Conservation (phyloP, 1,140 invertebrate species). For the Drosophila chauvacae region DNA sequence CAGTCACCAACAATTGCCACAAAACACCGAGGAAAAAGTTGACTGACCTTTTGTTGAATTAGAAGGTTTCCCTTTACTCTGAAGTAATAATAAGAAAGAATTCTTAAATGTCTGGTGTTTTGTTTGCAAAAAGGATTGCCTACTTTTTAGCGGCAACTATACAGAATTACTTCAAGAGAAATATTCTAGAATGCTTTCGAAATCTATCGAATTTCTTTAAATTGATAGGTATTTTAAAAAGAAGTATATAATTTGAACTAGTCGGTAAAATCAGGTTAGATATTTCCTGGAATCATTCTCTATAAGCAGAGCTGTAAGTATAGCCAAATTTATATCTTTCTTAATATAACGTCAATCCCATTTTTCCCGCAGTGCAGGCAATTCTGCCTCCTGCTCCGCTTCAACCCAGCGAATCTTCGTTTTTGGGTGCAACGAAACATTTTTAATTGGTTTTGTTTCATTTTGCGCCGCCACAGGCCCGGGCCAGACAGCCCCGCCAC, state of each 20-base stretch:
- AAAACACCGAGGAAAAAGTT: slow-evolving; percentile 12
- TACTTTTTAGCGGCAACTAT: neutral
- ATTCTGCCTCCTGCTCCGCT: slow-evolving; percentile 2
- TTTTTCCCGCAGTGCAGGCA: neutral
- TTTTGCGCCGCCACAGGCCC: slow-evolving; percentile 69
- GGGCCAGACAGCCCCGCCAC: slow-evolving; percentile 63
- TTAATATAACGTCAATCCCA: too few species aligned
- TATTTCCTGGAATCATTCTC: too few species aligned
- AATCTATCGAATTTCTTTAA: too few species aligned
- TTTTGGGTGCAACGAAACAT: slow-evolving; percentile 83
- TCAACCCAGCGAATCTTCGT: slow-evolving; percentile 62
- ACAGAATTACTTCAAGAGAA: neutral
- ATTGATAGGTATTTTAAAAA: too few species aligned
- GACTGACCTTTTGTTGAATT: too few species aligned
- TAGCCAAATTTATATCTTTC: too few species aligned
- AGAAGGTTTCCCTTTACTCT: too few species aligned
- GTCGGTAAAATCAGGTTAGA: too few species aligned
- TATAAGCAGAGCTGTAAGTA: too few species aligned
- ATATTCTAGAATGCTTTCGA: neutral
- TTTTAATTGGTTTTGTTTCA: slow-evolving; percentile 84
- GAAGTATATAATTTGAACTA: too few species aligned
- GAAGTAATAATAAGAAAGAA: too few species aligned
- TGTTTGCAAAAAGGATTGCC: neutral
- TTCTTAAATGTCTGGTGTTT: neutral
- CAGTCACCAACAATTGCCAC: slow-evolving; percentile 24